A percentile compares a stretch with the other conserved stretches of the same genome.
Conservation (phyloP, 1,140 invertebrate species). For the Anoplolepis gracilipes region DNA sequence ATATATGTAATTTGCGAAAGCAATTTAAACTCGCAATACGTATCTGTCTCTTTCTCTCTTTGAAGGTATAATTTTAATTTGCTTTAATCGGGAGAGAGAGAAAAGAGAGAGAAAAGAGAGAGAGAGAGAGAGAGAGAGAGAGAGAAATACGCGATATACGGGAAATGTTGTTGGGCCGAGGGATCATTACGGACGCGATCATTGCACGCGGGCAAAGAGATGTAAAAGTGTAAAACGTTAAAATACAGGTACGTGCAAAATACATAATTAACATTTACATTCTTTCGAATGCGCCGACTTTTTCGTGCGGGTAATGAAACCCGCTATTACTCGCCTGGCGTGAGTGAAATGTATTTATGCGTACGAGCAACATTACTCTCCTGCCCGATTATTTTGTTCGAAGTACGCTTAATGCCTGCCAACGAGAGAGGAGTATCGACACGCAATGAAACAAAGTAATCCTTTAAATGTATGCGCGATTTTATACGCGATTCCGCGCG, state of each 20-base stretch:
- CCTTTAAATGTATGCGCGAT: not conserved
- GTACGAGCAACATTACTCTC: constrained; percentile 41
- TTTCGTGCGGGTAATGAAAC: constrained; percentile 77
- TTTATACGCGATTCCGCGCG: not conserved
- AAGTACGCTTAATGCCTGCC: not conserved
- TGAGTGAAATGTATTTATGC: constrained; percentile 75
- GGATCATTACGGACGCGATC: constrained; percentile 54
- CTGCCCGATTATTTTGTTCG: constrained; percentile 50
- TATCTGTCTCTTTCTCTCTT: constrained; percentile 16
- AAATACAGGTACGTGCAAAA: constrained; percentile 72
- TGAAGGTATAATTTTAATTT: constrained; percentile 60
- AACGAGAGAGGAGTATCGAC: constrained; percentile 22
- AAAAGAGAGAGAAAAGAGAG: not conserved
- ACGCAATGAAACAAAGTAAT: constrained; percentile 52
- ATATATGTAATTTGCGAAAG: constrained; percentile 41
- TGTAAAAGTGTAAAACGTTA: constrained; percentile 29
- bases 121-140: too few species aligned
- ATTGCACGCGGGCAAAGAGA: constrained; percentile 28
- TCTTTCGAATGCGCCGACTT: constrained; percentile 62
- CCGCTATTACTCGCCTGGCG: constrained; percentile 75
- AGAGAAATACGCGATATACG: constrained; percentile 20
- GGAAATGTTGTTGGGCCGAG: constrained; percentile 9
- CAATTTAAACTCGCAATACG: constrained; percentile 26
- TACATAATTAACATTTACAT: constrained; percentile 76
- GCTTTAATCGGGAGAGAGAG: constrained; percentile 35